Conservation (phyloP, 1,140 invertebrate genomes). For the Geopemphigus sp. region DNA sequence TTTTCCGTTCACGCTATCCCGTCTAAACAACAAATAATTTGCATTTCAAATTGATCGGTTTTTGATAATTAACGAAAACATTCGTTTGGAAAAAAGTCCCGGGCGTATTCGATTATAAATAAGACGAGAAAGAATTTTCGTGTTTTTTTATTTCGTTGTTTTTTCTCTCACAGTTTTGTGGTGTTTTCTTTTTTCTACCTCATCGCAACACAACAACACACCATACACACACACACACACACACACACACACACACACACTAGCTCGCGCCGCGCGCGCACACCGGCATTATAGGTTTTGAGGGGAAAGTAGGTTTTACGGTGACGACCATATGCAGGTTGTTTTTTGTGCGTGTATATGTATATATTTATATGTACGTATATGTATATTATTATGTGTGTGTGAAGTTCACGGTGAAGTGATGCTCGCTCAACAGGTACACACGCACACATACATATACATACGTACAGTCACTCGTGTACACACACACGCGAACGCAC, state of each 20-base stretch:
- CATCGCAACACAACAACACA: background rate
- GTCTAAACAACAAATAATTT: too few relatives aligned
- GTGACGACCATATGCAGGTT: conserved; percentile 50
- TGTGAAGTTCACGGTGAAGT: conserved; percentile 49
- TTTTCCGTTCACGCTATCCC: too few relatives aligned
- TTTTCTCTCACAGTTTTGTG: conserved; percentile 15
- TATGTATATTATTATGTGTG: background rate
- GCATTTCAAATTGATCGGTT: conserved; percentile 26
- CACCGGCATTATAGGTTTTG: conserved; percentile 24
- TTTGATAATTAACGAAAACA: conserved; percentile 30
- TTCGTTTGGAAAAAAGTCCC: background rate
- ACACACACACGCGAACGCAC: background rate
- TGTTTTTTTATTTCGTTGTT: conserved; percentile 1
- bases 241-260: too few relatives aligned
- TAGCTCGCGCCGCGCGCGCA: background rate
- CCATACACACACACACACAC: too few relatives aligned
- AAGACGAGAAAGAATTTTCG: background rate
- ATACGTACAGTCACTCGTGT: background rate
- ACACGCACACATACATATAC: background rate
- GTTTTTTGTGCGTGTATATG: conserved; percentile 23
- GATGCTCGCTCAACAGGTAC: conserved; percentile 49
- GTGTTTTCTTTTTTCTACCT: conserved; percentile 33
- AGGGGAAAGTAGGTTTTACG: conserved; percentile 50
- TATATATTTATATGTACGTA: too few relatives aligned
- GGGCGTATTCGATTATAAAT: background rate